A percentile compares a stretch with the other conserved stretches of the same genome.
phyloP scores from a whole-genome alignment of 2,113 vertebrate species.

The Heterotilapia buettikoferi region DNA sequence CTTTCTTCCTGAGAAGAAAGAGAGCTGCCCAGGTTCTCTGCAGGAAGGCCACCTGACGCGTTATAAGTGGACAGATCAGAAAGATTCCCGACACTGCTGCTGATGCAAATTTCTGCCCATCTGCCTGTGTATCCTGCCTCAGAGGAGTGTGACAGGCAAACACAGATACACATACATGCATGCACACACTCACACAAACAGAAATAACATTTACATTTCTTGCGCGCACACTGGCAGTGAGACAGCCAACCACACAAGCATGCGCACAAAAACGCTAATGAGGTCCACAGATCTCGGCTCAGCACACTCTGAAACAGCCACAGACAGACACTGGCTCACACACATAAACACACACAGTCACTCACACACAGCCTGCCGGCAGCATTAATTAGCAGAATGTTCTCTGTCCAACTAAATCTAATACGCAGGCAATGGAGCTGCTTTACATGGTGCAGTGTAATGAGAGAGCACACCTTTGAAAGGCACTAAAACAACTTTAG shows the following conservation, averaged over 20 bases:
- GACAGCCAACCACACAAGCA: neutral
- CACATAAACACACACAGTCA: neutral
- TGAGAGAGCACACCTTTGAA: conserved; percentile 33
- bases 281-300: neutral
- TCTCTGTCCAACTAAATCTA: conserved; percentile 51
- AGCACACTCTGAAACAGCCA: neutral
- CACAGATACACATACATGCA: neutral
- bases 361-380: conserved; percentile 19
- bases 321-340: neutral
- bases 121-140: conserved; percentile 4
- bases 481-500: conserved; percentile 16
- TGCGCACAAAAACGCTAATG: neutral
- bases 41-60: conserved; percentile 36
- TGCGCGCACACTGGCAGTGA: neutral
- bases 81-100: neutral
- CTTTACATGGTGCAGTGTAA: conserved; percentile 33
- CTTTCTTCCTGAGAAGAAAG: neutral
- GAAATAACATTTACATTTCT: conserved; percentile 34
- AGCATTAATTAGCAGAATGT: conserved; percentile 60
- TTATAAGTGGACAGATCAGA: conserved; percentile 54
- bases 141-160: conserved; percentile 26
- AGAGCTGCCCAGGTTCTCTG: neutral
- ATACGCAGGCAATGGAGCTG: conserved; percentile 30
- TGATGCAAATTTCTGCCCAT: conserved; percentile 47
- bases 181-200: neutral